Evolutionary conservation across 2,113 vertebrate species (phyloP).

Genomic region (Larimichthys crocea): DNA sequence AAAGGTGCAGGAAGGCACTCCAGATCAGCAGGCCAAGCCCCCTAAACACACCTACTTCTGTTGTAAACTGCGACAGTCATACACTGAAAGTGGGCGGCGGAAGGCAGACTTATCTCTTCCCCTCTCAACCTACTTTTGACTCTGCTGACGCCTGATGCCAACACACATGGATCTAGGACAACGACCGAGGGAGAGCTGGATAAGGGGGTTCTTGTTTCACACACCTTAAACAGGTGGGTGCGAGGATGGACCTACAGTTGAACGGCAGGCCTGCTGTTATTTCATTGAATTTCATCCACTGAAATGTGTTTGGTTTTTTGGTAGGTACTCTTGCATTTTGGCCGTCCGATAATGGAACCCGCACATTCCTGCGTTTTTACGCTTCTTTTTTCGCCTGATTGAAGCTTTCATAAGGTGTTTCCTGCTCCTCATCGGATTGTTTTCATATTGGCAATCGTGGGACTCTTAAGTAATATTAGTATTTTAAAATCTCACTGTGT

Average conservation of each 20-base stretch:
- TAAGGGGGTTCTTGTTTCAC: neutral
- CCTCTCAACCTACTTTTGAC: slow-evolving; percentile 11
- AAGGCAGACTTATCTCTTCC: slow-evolving; percentile 32
- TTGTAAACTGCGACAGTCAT: slow-evolving; percentile 9
- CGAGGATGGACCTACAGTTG: neutral
- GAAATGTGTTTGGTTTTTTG: too few relatives aligned
- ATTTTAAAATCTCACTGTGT: neutral
- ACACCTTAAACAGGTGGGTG: slow-evolving; percentile 50
- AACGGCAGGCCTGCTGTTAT: neutral
- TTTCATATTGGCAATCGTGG: neutral
- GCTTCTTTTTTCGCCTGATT: neutral
- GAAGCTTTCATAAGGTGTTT: neutral
- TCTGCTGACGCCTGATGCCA: slow-evolving; percentile 8
- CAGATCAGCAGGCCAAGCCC: slow-evolving; percentile 1
- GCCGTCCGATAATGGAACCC: neutral
- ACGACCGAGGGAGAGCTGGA: neutral
- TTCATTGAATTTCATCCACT: neutral
- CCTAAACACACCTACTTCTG: slow-evolving; percentile 48
- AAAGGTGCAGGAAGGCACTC: slow-evolving; percentile 44
- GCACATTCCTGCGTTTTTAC: too few relatives aligned
- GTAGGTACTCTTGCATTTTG: neutral
- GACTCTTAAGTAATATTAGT: too few relatives aligned
- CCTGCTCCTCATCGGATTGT: neutral
- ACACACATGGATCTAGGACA: slow-evolving; percentile 15
- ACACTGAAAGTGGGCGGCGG: slow-evolving; percentile 23